phyloP scores from a whole-genome alignment of 2,113 vertebrate species.

The Mirza zaza region DNA sequence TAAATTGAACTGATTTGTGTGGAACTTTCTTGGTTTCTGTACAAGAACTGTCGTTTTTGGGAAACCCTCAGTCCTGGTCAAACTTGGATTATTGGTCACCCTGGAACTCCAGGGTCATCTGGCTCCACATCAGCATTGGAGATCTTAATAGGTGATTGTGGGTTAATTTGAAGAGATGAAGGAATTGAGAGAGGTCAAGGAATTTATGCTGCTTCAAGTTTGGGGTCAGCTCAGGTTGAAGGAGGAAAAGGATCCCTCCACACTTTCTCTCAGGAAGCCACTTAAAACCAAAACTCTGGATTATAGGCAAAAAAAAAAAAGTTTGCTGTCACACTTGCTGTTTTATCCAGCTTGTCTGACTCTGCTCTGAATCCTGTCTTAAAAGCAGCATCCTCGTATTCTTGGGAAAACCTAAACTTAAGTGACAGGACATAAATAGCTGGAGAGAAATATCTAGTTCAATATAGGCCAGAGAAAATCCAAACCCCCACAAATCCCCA shows the following conservation, averaged over 20 bases:
- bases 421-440: conserved; percentile 76
- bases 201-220: background rate
- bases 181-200: background rate
- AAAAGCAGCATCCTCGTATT: conserved; percentile 63
- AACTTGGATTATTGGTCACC: background rate
- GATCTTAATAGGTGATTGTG: background rate
- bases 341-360: conserved; percentile 52
- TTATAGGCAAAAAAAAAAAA: conserved; percentile 27
- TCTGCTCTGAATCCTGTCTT: conserved; percentile 68
- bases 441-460: conserved; percentile 73
- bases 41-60: background rate
- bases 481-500: conserved; percentile 65
- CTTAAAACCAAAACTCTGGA: background rate
- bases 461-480: conserved; percentile 72
- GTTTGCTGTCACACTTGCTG: conserved; percentile 52
- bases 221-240: conserved; percentile 13
- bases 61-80: background rate
- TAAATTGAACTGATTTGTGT: background rate
- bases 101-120: background rate
- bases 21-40: background rate
- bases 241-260: background rate
- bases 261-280: conserved; percentile 14
- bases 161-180: background rate
- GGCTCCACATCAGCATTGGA: background rate
- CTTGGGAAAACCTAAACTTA: conserved; percentile 71